A percentile compares a stretch with the other conserved stretches of the same genome.
phyloP scores from a whole-genome alignment of 2,113 vertebrate genomes.

The Brienomyrus longianalis region DNA sequence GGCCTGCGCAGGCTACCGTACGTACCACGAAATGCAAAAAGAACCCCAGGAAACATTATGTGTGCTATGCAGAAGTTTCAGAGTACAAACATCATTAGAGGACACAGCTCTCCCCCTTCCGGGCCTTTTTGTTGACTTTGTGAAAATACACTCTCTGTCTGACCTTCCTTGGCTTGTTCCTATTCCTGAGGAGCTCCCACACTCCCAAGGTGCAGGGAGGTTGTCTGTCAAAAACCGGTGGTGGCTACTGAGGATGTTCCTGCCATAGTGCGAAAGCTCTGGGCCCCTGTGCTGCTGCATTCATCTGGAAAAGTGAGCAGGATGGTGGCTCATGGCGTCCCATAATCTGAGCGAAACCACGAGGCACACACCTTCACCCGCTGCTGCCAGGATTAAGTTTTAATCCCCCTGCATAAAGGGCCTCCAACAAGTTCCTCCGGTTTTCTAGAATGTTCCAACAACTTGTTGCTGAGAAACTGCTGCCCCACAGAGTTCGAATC shows the following conservation, averaged over 20 bases:
- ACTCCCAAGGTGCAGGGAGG: background rate
- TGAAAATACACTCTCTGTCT: background rate
- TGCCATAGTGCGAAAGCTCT: background rate
- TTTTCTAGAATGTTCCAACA: slow-evolving; percentile 12
- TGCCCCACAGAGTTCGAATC: background rate
- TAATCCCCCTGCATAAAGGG: slow-evolving; percentile 6
- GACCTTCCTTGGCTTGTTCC: background rate
- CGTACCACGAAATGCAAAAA: background rate
- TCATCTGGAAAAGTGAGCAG: background rate
- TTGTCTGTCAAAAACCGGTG: background rate
- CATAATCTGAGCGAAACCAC: slow-evolving; percentile 8
- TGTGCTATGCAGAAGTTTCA: background rate
- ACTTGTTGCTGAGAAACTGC: background rate
- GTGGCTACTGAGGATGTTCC: background rate
- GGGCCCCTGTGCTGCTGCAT: background rate
- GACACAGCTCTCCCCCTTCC: background rate
- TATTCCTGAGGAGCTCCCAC: background rate
- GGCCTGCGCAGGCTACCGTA: background rate
- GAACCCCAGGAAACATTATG: background rate
- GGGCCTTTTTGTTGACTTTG: background rate
- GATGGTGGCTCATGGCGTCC: background rate
- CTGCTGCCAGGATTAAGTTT: slow-evolving; percentile 5
- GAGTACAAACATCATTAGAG: background rate
- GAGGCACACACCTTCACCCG: background rate
- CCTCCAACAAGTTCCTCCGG: background rate